Percentiles rank a stretch among this genome's conserved stretches.
Conservation (phyloP, 2,797 vertebrate species). For the Ceryle rudis region DNA sequence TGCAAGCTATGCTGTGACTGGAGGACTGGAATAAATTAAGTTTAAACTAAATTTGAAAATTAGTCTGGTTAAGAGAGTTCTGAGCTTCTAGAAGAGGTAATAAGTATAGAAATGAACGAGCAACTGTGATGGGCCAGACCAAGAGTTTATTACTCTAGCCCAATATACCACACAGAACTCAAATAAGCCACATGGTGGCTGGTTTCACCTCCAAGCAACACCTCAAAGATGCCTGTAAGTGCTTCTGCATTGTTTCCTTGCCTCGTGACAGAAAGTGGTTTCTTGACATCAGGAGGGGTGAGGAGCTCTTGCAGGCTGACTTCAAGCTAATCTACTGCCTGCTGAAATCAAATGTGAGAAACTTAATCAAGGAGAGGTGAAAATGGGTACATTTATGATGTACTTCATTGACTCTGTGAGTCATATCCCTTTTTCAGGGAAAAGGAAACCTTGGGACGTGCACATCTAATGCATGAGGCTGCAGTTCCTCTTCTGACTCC, state of each 20-base stretch:
- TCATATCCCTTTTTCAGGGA: not conserved
- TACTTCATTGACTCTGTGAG: not conserved
- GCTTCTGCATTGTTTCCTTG: not conserved
- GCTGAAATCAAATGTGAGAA: not conserved
- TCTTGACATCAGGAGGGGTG: not conserved
- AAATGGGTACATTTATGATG: not conserved
- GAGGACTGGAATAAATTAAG: not conserved
- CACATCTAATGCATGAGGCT: not conserved
- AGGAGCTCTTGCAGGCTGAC: not conserved
- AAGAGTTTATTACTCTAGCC: not conserved
- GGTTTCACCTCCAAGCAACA: not conserved
- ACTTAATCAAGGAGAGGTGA: not conserved
- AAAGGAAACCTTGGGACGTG: not conserved
- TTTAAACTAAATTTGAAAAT: not conserved
- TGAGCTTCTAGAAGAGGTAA: not conserved
- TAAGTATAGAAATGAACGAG: not conserved
- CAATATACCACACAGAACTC: not conserved
- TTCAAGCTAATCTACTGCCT: not conserved
- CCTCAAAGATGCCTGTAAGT: not conserved
- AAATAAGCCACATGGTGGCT: not conserved
- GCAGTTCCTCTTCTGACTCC: not conserved
- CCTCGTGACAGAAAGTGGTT: not conserved
- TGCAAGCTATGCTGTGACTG: not conserved
- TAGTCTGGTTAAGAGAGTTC: not conserved
- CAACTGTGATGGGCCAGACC: not conserved